phyloP scores from a whole-genome alignment of 2,113 vertebrate genomes.

The Orientallactaga bullata region DNA sequence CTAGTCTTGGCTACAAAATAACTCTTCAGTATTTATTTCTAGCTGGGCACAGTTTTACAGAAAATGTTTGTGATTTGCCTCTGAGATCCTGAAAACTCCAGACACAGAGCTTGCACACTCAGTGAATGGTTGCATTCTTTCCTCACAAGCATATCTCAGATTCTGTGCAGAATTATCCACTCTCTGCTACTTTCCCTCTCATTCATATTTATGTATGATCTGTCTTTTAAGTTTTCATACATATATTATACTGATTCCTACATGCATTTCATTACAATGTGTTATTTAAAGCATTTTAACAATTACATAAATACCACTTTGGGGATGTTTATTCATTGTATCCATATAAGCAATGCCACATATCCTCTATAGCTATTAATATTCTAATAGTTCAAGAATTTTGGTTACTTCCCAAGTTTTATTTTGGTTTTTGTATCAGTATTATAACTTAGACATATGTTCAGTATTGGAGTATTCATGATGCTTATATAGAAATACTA shows the following conservation, averaged over 20 bases:
- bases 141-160: neutral
- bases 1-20: neutral
- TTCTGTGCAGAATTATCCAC: neutral
- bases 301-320: conserved; percentile 8
- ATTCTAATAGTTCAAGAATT: conserved; percentile 37
- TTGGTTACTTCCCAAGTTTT: neutral
- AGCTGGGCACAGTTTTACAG: neutral
- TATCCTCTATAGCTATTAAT: neutral
- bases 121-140: neutral
- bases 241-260: neutral
- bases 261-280: conserved; percentile 17
- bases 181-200: neutral
- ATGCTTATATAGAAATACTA: neutral
- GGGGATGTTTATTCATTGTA: neutral
- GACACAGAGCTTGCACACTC: neutral
- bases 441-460: conserved; percentile 12
- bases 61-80: conserved; percentile 11
- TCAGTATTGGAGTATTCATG: neutral
- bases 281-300: conserved; percentile 40
- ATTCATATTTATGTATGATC: neutral
- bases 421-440: conserved; percentile 33
- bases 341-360: conserved; percentile 15
- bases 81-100: neutral
- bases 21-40: neutral
- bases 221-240: neutral